Base-by-base conservation (phyloP, 2,113 vertebrate species). In the Taurulus bubalis region DNA sequence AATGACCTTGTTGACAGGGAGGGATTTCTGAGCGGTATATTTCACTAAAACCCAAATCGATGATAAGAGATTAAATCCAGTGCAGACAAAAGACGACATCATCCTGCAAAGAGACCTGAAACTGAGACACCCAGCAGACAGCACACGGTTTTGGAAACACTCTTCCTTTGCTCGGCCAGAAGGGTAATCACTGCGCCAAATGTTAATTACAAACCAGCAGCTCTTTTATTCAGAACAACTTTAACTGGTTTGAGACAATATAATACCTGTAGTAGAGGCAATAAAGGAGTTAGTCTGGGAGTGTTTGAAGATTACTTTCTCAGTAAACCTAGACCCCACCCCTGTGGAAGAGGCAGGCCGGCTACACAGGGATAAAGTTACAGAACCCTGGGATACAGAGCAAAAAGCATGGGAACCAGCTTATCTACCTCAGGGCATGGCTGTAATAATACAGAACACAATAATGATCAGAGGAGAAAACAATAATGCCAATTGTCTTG, bases 311-410 rank as follows among this genome's bases (percentile, higher is more conserved):
- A 79, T 74, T 76, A 86, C 80, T 91, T 91, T 91, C 91, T 89
- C 89, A 92, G 89, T 91, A 93, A 94, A 91, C 65, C 71, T 84
- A 92, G 77, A 92, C 53, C 74, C 77, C 59, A 73, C 49, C 79
- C 18, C 74, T 68, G 75, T 75, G 78, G 75, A 86, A 71, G 75
- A 85, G 82, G 73, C 76, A 38, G 80, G 75, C 30, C 83, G 26
- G 78, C 85, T 83, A 86, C 83, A 90, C 84, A 90, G 86, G 87
- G 87, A 87, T 93, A 88, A 86, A 70, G 87, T 92, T 94, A 91
- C 93, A 77, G 82, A 87, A 81, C 88, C 75, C 85, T 86, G 82
- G 84, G 89, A 90, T 92, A 72, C 86, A 36, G 81, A 77, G 66
- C 32, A 24, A 59, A 83, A 89, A 74, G 87, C 84, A 87, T 94